Evolutionary conservation across 2,888 invertebrate species (phyloP), one percentile per base, ranked within the genome.

Genomic region (Aphodius granarius): DNA sequence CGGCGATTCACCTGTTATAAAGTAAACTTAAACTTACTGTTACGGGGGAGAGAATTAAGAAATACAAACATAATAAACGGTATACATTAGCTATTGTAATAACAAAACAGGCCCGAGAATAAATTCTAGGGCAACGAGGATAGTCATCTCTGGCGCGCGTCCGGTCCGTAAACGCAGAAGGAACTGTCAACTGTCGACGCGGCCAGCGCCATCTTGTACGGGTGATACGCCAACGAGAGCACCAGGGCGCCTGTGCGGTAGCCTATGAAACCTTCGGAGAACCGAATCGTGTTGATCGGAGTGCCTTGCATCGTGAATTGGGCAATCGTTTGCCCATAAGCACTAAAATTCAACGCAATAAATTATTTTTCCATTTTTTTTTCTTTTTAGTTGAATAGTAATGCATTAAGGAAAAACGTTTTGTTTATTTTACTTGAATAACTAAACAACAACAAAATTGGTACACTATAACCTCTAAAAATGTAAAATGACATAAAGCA

Each of bases 251-350:
- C 96, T 82, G 96, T 95, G 84, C 95, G 91, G 81, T 95, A 93
- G 77, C 92, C 92, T 91, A 95, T 94, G 88, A 98, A 97, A 74
- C 97, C 97, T 85, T 97, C 97, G 87, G 97, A 95, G 86, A 94
- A 94, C 85, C 94, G 94, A 84, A 97, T 93, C 3, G 93, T 91
- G 86, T 94, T 95, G 76, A 96, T 89, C 66, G 89, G 87, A 19
- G 89, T 88, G 66, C 97, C 97, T 79, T 91, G 90, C 81, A 93
- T 89, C 83, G 93, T 93, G 88, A 92, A 94, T 74, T 95, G 90
- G 82, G 91, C 93, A 82, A 97, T 94, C 87, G 92, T 93, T 84
- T 94, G 95, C 88, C 92, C 93, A 80, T 91, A 89, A 0, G 94
- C 95, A 84, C 95, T 95, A 87, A 86, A 79, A 78, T 79, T 80